phyloP scores from a whole-genome alignment of 2,113 vertebrate genomes.

The Phylloscopus trochiloides region DNA sequence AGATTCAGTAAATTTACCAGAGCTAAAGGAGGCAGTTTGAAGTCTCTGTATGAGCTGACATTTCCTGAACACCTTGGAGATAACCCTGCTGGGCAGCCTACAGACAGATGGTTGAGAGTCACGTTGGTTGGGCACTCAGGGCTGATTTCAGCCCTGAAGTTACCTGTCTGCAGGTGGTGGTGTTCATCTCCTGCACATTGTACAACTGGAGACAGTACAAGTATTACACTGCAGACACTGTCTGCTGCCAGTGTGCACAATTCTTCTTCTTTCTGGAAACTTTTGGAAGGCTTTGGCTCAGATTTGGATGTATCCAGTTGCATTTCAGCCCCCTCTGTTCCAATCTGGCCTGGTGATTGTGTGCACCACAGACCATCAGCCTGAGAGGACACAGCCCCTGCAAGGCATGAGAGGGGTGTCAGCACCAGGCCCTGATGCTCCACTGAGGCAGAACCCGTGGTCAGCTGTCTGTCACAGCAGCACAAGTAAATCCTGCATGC shows the following conservation, averaged over 20 bases:
- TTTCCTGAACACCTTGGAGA: neutral
- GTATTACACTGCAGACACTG: neutral
- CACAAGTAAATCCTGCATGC: neutral
- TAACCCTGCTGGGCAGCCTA: too few relatives aligned
- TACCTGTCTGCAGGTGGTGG: neutral
- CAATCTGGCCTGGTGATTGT: neutral
- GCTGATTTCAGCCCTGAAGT: neutral
- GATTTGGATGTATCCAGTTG: neutral
- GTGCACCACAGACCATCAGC: neutral
- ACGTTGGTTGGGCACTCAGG: neutral
- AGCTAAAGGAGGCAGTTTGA: neutral
- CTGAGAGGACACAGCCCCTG: neutral
- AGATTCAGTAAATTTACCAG: neutral
- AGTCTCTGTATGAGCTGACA: neutral
- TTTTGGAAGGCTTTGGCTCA: neutral
- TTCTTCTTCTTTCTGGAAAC: neutral
- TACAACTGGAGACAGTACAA: neutral
- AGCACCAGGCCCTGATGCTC: neutral
- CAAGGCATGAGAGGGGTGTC: neutral
- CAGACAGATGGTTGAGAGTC: neutral
- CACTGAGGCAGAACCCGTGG: neutral
- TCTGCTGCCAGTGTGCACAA: neutral
- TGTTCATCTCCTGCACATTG: neutral
- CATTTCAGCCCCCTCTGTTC: neutral
- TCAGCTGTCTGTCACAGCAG: neutral